Conservation (phyloP, 2,888 invertebrate species). For the Agonopterix alstromeriana region DNA sequence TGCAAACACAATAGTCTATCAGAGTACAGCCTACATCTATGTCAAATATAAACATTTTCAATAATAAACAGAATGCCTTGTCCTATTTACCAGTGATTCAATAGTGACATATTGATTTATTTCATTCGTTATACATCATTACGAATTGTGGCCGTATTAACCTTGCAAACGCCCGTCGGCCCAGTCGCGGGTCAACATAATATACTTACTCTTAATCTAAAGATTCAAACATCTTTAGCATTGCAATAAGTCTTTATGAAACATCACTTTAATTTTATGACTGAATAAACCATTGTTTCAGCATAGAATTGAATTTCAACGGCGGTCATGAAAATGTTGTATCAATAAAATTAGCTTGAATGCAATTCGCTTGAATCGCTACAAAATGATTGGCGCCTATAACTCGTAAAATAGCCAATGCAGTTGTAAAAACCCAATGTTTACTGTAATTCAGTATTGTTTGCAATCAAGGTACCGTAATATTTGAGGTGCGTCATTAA, state of each 20-base stretch:
- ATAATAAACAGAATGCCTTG: constrained; percentile 32
- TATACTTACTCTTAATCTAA: neutral
- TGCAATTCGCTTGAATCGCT: constrained; percentile 16
- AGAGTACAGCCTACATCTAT: constrained; percentile 18
- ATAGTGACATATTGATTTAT: constrained; percentile 35
- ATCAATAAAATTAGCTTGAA: constrained; percentile 24
- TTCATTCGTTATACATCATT: constrained; percentile 30
- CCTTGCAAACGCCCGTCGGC: constrained; percentile 3
- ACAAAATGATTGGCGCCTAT: constrained; percentile 19
- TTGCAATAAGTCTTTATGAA: neutral
- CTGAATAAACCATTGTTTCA: constrained; percentile 1
- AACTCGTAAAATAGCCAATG: constrained; percentile 23
- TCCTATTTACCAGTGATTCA: constrained; percentile 36
- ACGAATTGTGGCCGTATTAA: constrained; percentile 10
- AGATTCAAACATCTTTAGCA: neutral
- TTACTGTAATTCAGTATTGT: constrained; percentile 3
- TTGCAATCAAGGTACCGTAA: neutral
- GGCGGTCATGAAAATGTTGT: constrained; percentile 25
- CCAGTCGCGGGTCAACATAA: neutral
- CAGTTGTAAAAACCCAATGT: constrained; percentile 18
- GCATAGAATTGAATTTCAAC: constrained; percentile 22
- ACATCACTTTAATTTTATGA: no score
- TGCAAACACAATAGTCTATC: constrained; percentile 47
- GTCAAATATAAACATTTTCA: constrained; percentile 24
- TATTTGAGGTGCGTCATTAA: no score